A percentile compares a stretch with the other conserved stretches of the same genome.
phyloP scores from a whole-genome alignment of 2,797 vertebrate genomes.

The Paratrypauchen microcephalus region DNA sequence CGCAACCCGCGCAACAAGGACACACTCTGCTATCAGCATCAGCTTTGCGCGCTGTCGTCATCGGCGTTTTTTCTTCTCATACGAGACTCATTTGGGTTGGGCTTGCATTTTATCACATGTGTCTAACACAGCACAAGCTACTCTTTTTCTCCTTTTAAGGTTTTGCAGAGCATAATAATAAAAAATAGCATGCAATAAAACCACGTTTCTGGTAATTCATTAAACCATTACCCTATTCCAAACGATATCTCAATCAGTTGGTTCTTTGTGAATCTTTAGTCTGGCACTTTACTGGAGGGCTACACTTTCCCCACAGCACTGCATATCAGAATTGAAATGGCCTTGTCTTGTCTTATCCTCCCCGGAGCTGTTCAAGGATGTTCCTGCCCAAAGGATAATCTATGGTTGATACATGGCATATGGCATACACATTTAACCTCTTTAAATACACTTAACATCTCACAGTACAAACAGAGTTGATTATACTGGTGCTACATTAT shows the following conservation, averaged over 20 bases:
- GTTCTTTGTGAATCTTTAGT: neutral
- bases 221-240: neutral
- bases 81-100: slow-evolving; percentile 38
- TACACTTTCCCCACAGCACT: neutral
- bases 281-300: neutral
- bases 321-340: slow-evolving; percentile 15
- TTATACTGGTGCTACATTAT: too few species aligned
- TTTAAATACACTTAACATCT: too few species aligned
- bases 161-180: neutral
- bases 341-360: slow-evolving; percentile 36
- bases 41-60: slow-evolving; percentile 66
- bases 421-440: too few species aligned
- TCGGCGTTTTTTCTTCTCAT: slow-evolving; percentile 46
- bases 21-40: slow-evolving; percentile 46
- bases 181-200: neutral
- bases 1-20: slow-evolving; percentile 39
- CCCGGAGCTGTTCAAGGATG: slow-evolving; percentile 49
- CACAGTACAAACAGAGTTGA: too few species aligned
- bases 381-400: slow-evolving; percentile 15
- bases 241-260: too few species aligned
- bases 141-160: slow-evolving; percentile 8
- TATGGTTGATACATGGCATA: neutral
- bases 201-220: neutral
- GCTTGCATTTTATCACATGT: slow-evolving; percentile 23
- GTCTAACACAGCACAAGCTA: slow-evolving; percentile 12